Evolutionary conservation across 64 coral and sea anemone genomes (phyloP), one percentile per base, ranked within the genome.

Genomic region (Actinia tenebrosa): DNA sequence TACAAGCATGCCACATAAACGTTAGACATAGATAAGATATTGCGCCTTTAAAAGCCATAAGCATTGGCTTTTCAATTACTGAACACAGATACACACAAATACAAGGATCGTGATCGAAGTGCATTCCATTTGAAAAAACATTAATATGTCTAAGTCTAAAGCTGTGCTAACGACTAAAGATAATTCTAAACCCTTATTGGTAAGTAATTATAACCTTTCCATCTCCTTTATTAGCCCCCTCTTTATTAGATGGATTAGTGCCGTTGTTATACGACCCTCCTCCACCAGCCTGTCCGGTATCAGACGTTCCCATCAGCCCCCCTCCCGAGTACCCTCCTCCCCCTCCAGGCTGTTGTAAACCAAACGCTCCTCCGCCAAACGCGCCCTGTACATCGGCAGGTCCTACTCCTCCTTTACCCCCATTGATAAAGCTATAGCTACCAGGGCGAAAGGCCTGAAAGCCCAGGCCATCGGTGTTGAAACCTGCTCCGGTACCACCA

Each of bases 271-370:
- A 89, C 0, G 94, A 95, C 4, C 90, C 94, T 26, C 90, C 94
- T 45, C 94, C 94, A 2, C 94, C 90, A 23, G 94, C 90, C 14
- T 78, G 77, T 22, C 94, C 87, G 11, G 47, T 47, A 2, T 64
- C 13, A 77, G 22, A 7, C 44, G 78, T 61, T 42, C 77, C 64
- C 16, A 56, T 10, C 10, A 87, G 53, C 22, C 87, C 93, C 19
- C 93, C 90, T 16, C 93, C 93, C 20, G 93, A 95, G 77, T 95
- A 95, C 16, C 93, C 89, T 7, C 89, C 93, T 23, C 93, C 93
- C 18, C 93, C 89, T n/a, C 80, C 80, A 7, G 80, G 80, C 1
- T 58, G 1, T 43, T 83, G 44, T 50, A 83, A 10, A 3, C 80
- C 80, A 18, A 53, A 52, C 44, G 46, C 80, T 23, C 85, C 93